Evolutionary conservation across 2,113 vertebrate genomes (phyloP), one percentile per base, ranked within the genome.

Genomic region (Epinephelus moara): DNA sequence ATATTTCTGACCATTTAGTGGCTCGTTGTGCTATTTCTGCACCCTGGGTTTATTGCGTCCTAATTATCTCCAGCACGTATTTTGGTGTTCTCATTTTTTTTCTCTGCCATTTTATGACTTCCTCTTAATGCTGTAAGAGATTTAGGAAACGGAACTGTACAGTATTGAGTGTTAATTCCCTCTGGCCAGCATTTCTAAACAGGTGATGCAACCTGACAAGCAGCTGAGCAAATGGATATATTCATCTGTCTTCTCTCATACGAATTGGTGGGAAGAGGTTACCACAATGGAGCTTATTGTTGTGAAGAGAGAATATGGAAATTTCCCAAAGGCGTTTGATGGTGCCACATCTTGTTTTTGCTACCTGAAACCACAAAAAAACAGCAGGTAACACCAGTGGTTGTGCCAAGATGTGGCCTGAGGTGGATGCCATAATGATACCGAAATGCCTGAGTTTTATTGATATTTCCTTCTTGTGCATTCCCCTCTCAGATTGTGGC

Each of bases 61-160:
- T 78, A 84, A 88, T 87, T 27, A 84, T 88, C 75, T 73, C 70
- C 33, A 78, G 70, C 61, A 18, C 64, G 64, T 77, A 27, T 72
- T 70, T 66, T 87, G 33, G 19, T 72, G 50, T 57, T 53, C 74
- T 76, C 2, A 2, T 79, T 81, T 57, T 19, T 73, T 42, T 61
- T 55, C 17, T 49, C 59, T 57, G 47, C 17, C 23, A 14, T 37
- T 40, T 86, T 82, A 73, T 71, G 59, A 47, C 77, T 85, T 89
- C 72, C 63, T 37, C 37, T 64, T 70, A 27, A 42, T 59, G 60
- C 47, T 70, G 55, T 68, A 70, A 82, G 84, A 45, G 33, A 69
- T 66, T 61, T 47, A 78, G 49, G 45, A 82, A 85, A 75, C 4
- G 12, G 30, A 80, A 79, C 50, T 45, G 66, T 66, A 4, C 10